A percentile compares a stretch with the other conserved stretches of the same genome.
phyloP scores from a whole-genome alignment of 2,113 vertebrate species.

The Bettongia penicillata region DNA sequence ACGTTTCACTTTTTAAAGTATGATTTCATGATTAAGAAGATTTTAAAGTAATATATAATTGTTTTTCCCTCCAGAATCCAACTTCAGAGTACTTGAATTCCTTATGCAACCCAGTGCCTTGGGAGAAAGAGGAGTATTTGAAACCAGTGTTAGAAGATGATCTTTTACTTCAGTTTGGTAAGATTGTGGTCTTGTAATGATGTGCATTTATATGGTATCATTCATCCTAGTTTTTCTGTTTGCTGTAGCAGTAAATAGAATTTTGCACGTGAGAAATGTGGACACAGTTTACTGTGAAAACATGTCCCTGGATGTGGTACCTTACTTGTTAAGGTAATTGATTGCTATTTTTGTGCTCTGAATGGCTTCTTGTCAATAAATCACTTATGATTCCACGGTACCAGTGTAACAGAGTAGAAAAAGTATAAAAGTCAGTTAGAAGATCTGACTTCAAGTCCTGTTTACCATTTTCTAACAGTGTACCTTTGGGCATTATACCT shows the following conservation, averaged over 20 bases:
- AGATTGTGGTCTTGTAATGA: conserved; percentile 27
- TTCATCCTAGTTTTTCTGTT: not conserved
- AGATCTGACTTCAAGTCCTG: not conserved
- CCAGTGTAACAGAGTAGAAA: not conserved
- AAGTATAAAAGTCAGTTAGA: not conserved
- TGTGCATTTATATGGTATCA: not conserved
- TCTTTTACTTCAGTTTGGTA: conserved; percentile 94
- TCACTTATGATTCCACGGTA: not conserved
- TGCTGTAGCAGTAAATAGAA: not conserved
- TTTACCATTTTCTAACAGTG: not conserved
- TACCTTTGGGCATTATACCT: not conserved
- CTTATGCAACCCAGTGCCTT: conserved; percentile 85
- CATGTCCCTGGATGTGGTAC: not conserved
- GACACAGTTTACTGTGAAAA: conserved; percentile 1
- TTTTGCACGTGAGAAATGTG: not conserved
- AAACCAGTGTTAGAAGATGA: conserved; percentile 93
- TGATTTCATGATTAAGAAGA: not conserved
- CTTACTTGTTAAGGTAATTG: not conserved
- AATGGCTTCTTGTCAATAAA: not conserved
- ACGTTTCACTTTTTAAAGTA: conserved; percentile 23
- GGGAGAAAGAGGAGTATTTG: conserved; percentile 93
- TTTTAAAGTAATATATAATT: conserved; percentile 48
- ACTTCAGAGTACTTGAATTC: conserved; percentile 83
- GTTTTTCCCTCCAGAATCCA: conserved; percentile 87
- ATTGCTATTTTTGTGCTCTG: not conserved